phyloP scores from a whole-genome alignment of 2,888 invertebrate genomes.

The Ophioninae sp. region DNA sequence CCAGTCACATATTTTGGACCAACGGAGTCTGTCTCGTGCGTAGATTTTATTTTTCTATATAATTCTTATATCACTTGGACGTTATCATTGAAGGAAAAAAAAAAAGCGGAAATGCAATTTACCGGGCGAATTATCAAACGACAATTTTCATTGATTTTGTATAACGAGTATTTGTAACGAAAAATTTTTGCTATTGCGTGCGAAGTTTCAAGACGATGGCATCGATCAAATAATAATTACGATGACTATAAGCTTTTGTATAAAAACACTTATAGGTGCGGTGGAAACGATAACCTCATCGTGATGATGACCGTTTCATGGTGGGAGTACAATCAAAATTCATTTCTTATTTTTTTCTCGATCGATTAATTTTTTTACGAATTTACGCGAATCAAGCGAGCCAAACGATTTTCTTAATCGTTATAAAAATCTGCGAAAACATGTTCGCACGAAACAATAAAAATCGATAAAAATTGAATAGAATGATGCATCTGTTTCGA shows the following conservation, averaged over 20 bases:
- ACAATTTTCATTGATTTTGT: not conserved
- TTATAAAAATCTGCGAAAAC: not conserved
- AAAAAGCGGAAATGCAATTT: too few species aligned
- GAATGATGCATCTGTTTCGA: slow-evolving; percentile 32
- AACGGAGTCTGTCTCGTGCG: slow-evolving; percentile 67
- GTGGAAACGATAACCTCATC: not conserved
- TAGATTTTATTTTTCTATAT: slow-evolving; percentile 77
- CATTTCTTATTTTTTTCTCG: not conserved
- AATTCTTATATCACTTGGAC: slow-evolving; percentile 54
- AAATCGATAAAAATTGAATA: not conserved
- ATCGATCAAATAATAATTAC: slow-evolving; percentile 34
- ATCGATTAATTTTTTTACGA: not conserved
- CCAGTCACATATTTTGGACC: slow-evolving; percentile 10
- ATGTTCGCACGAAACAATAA: not conserved
- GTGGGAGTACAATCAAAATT: not conserved
- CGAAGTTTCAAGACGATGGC: slow-evolving; percentile 23
- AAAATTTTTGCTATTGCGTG: slow-evolving; percentile 18
- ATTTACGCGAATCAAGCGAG: not conserved
- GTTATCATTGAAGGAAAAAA: not conserved
- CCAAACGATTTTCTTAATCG: too few species aligned
- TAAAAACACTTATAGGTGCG: slow-evolving; percentile 54
- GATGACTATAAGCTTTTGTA: slow-evolving; percentile 59
- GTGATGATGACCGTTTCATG: not conserved
- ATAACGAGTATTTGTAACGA: not conserved
- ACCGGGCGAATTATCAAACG: slow-evolving; percentile 52